These are phyloP conservation scores for Menura novaehollandiae DNA, from an alignment of 2,113 vertebrate species.

Conservation along the genomic window DNA sequence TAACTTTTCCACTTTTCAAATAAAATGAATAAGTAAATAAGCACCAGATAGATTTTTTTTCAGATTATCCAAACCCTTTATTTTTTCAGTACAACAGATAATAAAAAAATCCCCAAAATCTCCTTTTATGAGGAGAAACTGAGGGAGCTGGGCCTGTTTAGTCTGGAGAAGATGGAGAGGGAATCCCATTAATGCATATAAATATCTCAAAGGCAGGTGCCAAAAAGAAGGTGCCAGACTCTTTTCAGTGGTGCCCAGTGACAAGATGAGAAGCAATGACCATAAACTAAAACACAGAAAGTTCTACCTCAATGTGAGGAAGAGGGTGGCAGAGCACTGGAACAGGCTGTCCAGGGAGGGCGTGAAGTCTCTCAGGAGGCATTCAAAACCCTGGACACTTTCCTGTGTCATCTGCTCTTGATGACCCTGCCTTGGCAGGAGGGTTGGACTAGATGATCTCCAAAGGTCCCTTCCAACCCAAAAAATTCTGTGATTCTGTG, in stretches of 20 bases:
- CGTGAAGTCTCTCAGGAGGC: not conserved
- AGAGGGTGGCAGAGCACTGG: not conserved
- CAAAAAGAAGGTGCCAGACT: not conserved
- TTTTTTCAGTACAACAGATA: not conserved
- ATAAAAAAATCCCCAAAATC: not conserved
- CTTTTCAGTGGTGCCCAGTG: not conserved
- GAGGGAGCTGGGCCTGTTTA: not conserved
- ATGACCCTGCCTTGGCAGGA: not conserved
- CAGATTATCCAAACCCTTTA: not conserved
- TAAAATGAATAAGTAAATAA: not conserved
- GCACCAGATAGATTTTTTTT: fast-evolving
- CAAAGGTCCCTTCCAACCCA: not conserved
- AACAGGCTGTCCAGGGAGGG: not conserved
- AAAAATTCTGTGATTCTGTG: not conserved
- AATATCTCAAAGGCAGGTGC: not conserved
- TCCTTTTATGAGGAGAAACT: not conserved
- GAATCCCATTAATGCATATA: not conserved
- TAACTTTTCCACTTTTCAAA: not conserved
- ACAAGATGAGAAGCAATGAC: not conserved
- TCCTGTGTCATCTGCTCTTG: not conserved
- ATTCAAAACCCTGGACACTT: fast-evolving
- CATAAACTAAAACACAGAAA: not conserved
- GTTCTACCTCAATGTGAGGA: not conserved
- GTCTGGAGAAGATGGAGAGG: not conserved
- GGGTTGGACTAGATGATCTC: not conserved